Evolutionary conservation across 1,140 invertebrate genomes (phyloP).

Genomic region (Pissodes strobi): DNA sequence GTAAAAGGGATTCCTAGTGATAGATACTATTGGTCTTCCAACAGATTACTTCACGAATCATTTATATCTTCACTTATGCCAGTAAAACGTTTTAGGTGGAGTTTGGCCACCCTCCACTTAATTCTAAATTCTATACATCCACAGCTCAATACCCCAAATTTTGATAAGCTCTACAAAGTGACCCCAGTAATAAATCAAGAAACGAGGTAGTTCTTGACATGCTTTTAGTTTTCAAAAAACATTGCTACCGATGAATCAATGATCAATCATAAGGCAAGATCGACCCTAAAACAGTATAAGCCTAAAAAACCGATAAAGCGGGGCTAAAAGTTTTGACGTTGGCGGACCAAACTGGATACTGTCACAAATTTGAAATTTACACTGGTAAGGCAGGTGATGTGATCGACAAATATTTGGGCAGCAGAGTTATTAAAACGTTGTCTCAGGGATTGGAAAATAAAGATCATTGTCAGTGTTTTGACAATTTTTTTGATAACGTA

Average conservation of each 20-base stretch:
- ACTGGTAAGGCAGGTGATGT: conserved; percentile 43
- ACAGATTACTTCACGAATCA: conserved; percentile 6
- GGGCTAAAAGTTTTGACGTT: conserved; percentile 54
- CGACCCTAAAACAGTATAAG: conserved; percentile 13
- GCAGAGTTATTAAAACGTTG: too few species aligned
- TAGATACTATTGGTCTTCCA: conserved; percentile 28
- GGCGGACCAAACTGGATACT: conserved; percentile 47
- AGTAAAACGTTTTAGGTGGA: conserved; percentile 15
- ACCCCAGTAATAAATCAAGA: conserved; percentile 3
- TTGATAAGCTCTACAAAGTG: conserved; percentile 45
- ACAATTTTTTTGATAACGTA: conserved; percentile 55
- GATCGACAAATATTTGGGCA: conserved; percentile 49
- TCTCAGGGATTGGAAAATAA: conserved; percentile 44
- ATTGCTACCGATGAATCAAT: too few species aligned
- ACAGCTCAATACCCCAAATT: conserved; percentile 43
- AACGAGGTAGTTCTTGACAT: neutral
- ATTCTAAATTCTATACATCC: conserved; percentile 17
- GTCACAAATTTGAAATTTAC: conserved; percentile 56
- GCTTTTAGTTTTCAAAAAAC: neutral
- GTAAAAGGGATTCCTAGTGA: conserved; percentile 20
- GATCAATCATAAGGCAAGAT: conserved; percentile 51
- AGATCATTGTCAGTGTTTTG: conserved; percentile 32
- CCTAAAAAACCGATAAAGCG: conserved; percentile 57
- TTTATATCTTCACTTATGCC: conserved; percentile 21
- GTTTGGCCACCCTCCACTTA: conserved; percentile 14